Percentiles rank a stretch among this genome's conserved stretches.
These are phyloP conservation scores for Pristionchus maxplancki DNA, from an alignment of 2,888 invertebrate species.

Conservation along the genomic window DNA sequence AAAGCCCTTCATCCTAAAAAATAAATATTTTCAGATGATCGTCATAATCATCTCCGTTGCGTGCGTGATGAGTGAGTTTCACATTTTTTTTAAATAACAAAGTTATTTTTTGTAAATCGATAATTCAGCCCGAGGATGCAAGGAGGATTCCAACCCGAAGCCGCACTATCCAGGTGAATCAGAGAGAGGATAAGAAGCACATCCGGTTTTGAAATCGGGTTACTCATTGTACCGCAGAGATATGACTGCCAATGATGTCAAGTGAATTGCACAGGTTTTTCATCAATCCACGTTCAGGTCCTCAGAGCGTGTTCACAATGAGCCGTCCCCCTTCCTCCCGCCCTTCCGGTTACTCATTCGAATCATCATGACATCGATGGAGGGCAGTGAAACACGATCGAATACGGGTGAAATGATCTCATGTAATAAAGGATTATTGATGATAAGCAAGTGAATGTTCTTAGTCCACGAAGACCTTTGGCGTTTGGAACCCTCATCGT, in stretches of 20 bases:
- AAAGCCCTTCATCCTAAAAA: no score
- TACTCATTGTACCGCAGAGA: no score
- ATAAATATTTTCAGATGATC: slow-evolving; percentile 6
- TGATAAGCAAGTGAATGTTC: no score
- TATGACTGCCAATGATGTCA: no score
- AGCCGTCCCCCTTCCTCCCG: slow-evolving; percentile 8
- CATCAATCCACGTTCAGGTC: not conserved
- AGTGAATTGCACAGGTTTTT: no score
- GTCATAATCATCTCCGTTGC: slow-evolving; percentile 5
- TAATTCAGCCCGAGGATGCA: slow-evolving; percentile 22
- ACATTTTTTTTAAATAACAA: not conserved
- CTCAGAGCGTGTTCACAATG: not conserved
- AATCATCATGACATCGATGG: not conserved
- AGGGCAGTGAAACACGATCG: not conserved
- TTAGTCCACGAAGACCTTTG: no score
- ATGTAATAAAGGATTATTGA: not conserved
- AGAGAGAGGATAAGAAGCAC: not conserved
- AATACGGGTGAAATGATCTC: slow-evolving; percentile 24
- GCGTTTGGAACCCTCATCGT: no score
- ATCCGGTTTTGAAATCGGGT: not conserved
- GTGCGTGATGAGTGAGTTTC: slow-evolving; percentile 4
- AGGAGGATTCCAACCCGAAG: slow-evolving; percentile 33
- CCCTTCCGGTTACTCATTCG: not conserved
- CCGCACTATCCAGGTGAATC: not conserved
- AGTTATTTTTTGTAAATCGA: not conserved